phyloP scores from a whole-genome alignment of 2,113 vertebrate species.

The Merops nubicus region DNA sequence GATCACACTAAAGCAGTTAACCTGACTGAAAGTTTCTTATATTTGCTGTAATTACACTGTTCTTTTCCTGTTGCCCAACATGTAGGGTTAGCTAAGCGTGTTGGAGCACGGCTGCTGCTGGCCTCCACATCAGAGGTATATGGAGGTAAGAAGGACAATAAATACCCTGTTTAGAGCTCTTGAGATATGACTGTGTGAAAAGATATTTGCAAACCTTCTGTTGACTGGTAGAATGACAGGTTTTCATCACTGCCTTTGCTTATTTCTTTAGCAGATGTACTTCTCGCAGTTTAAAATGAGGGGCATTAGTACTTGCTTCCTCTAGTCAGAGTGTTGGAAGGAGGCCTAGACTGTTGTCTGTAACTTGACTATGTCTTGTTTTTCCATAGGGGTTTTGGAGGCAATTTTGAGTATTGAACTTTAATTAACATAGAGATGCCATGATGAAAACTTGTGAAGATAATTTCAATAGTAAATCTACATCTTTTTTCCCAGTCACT shows the following conservation, averaged over 20 bases:
- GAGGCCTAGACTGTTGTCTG: neutral
- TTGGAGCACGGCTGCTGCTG: slow-evolving; percentile 93
- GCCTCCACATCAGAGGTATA: slow-evolving; percentile 98
- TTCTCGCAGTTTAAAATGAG: neutral
- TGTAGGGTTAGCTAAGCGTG: slow-evolving; percentile 93
- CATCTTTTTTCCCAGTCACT: neutral
- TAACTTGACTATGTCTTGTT: neutral
- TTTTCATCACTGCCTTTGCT: neutral
- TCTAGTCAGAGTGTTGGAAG: neutral
- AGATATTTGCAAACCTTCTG: neutral
- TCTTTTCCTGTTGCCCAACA: neutral
- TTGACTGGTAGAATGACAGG: neutral
- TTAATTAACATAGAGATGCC: neutral
- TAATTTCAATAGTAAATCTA: neutral
- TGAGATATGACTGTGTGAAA: neutral
- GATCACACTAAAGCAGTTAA: neutral
- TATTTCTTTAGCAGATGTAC: neutral
- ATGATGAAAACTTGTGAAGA: neutral
- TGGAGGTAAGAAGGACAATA: slow-evolving; percentile 84
- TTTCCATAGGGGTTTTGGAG: neutral
- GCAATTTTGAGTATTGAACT: neutral
- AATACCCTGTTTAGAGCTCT: neutral
- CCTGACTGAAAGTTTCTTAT: neutral
- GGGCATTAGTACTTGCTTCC: neutral
- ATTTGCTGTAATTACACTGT: neutral